Base-by-base conservation (phyloP, 1,140 invertebrate genomes). In the Cotesia vestalis region DNA sequence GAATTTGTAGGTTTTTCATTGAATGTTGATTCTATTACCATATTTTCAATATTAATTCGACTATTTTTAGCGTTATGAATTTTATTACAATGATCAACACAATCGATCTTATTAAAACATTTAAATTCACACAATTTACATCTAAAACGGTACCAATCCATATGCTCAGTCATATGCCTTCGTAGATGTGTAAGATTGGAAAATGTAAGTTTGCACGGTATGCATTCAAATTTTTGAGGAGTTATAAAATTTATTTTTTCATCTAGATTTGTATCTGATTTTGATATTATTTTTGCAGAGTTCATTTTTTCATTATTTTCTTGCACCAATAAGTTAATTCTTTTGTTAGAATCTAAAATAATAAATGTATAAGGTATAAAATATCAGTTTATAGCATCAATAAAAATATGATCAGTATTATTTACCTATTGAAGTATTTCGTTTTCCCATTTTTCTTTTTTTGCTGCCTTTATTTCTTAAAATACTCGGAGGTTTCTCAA, bases 131-230 rank as follows among this genome's bases (percentile, higher is more conserved):
- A 88, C 5, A 81, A 69, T 27, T 77, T 80, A 70, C 87, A 88
- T 59, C 82, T 81, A 73, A 81, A 88, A 52, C 85, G 78, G 74
- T 81, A 83, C 83, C 86, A 87, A 64, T 79, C 81, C 5, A 88
- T 81, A 71, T 88, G 87, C 34, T 79, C 77, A 0, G 86, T 83
- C 80, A 87, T 82, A 68, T 88, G 87, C 57, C 79, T 78, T 4
- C 84, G 73, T 62, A 88, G 72, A 70, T 82, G 76, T 4, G 79
- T 74, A 12, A 81, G 51, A 4, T 81, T 80, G 1, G 75, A 74
- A 61, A 86, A 86, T 66, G 77, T 82, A 57, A 70, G 76, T 51
- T 81, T 78, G 69, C 87, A 88, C 1, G 81, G 72, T 59, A 81
- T 74, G 76, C 87, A 88, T 57, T 77, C 75, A 1, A 85, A 60